These are phyloP conservation scores for Apodemus sylvaticus DNA, from an alignment of 2,113 vertebrate species.

Conservation along the genomic window DNA sequence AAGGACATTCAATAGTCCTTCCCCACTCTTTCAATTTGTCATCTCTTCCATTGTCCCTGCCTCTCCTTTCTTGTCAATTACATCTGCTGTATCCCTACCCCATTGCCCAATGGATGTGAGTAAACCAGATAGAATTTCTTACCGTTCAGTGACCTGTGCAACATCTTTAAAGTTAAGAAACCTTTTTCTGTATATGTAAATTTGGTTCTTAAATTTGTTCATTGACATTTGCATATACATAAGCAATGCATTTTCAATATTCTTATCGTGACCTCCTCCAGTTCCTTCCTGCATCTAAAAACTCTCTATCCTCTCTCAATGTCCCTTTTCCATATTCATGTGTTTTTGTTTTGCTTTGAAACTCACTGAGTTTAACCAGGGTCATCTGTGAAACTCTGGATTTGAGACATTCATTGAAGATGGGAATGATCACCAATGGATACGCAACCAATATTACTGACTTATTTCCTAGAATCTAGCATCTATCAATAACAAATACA, in stretches of 20 bases:
- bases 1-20: not conserved
- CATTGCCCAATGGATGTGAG: not conserved
- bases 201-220: not conserved
- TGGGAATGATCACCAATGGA: not conserved
- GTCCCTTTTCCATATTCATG: not conserved
- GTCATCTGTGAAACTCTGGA: not conserved
- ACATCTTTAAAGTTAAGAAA: not conserved
- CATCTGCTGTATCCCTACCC: not conserved
- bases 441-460: not conserved
- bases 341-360: constrained; percentile 7
- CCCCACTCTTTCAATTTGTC: not conserved
- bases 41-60: no score
- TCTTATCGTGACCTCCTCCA: not conserved
- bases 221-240: not conserved
- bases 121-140: no score
- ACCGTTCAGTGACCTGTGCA: not conserved
- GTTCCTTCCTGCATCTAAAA: not conserved
- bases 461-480: not conserved
- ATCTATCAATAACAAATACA: not conserved
- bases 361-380: not conserved
- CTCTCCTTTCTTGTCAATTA: not conserved
- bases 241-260: not conserved
- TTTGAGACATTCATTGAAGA: not conserved
- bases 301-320: not conserved
- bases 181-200: not conserved